Evolutionary conservation across 2,797 vertebrate species (phyloP).

Genomic region (Pseudotriccus pelzelni): DNA sequence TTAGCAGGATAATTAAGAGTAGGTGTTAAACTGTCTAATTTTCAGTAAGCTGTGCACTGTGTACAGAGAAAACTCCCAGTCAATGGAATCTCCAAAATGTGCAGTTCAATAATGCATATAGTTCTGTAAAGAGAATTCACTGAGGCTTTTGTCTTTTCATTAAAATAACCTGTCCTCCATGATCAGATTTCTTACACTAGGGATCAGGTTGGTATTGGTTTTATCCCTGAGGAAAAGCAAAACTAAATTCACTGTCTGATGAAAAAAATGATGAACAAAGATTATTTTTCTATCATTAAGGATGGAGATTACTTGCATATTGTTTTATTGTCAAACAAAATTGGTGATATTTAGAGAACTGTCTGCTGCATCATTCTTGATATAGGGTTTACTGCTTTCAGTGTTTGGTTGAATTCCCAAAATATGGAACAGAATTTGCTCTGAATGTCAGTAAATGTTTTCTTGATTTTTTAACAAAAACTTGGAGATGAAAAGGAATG

Average conservation of each 20-base stretch:
- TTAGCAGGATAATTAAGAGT: neutral
- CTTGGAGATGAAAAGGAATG: neutral
- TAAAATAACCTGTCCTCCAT: neutral
- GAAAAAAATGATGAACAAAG: neutral
- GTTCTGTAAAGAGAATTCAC: neutral
- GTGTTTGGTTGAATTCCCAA: neutral
- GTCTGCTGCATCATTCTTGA: neutral
- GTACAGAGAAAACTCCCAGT: neutral
- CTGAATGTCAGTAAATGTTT: neutral
- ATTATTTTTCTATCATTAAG: neutral
- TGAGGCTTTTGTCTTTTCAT: neutral
- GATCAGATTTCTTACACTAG: neutral
- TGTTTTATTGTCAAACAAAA: neutral
- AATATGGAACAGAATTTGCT: neutral
- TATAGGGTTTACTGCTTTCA: neutral
- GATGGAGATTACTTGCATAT: neutral
- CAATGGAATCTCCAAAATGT: neutral
- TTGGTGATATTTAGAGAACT: neutral
- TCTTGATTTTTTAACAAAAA: neutral
- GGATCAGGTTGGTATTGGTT: neutral
- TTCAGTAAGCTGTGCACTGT: neutral
- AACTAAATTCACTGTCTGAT: neutral
- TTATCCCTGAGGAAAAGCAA: neutral
- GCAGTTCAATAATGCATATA: neutral
- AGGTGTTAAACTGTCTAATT: neutral